These are phyloP conservation scores for Manis crassicaudata DNA, from an alignment of 2,797 vertebrate genomes.

Conservation along the genomic window DNA sequence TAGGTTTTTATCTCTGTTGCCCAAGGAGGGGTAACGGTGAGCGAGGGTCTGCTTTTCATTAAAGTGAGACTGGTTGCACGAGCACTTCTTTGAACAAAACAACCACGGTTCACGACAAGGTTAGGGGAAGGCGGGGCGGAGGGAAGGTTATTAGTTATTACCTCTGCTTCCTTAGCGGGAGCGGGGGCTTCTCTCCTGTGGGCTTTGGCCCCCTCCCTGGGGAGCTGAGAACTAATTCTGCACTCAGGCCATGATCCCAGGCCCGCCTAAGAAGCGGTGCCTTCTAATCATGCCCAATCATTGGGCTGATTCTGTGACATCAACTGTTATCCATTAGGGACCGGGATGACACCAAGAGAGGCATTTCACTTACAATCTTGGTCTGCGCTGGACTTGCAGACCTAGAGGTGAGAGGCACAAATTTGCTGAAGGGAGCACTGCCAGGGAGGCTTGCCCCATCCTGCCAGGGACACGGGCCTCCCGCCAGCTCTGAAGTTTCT, in stretches of 20 bases:
- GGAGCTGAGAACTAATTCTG: slow-evolving; percentile 72
- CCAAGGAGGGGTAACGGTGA: slow-evolving; percentile 66
- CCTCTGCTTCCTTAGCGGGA: slow-evolving; percentile 77
- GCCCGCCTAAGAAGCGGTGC: slow-evolving; percentile 62
- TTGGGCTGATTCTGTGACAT: slow-evolving; percentile 80
- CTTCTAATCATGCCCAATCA: slow-evolving; percentile 82
- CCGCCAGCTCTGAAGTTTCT: background rate
- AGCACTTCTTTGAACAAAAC: slow-evolving; percentile 78
- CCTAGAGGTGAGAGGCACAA: slow-evolving; percentile 82
- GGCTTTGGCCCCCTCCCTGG: slow-evolving; percentile 55
- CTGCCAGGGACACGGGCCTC: background rate
- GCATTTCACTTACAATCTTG: slow-evolving; percentile 79
- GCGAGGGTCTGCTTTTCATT: slow-evolving; percentile 85
- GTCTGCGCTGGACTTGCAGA: slow-evolving; percentile 65
- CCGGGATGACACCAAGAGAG: slow-evolving; percentile 82
- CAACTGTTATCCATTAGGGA: slow-evolving; percentile 83
- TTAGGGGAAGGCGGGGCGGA: slow-evolving; percentile 64
- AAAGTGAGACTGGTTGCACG: slow-evolving; percentile 74
- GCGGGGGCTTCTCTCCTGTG: slow-evolving; percentile 47
- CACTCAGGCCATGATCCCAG: slow-evolving; percentile 25
- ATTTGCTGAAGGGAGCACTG: slow-evolving; percentile 58
- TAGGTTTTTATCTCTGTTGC: slow-evolving; percentile 81
- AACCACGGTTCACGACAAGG: slow-evolving; percentile 74
- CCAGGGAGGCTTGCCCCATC: background rate
- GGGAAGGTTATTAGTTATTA: slow-evolving; percentile 72